Conservation (phyloP, 1,140 invertebrate genomes). For the Cydia splendana region DNA sequence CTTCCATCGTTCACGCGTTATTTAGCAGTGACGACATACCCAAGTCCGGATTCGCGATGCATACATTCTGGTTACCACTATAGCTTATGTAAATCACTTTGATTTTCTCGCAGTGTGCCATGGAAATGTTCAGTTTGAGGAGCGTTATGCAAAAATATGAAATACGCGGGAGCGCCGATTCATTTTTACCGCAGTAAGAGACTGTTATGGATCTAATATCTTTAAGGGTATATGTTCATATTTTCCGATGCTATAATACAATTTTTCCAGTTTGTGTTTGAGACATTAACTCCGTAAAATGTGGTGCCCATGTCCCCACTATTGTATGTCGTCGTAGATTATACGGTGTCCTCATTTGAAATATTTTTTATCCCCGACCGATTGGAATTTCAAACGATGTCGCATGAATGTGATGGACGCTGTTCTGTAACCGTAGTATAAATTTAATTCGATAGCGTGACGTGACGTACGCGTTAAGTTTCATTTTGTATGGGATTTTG, state of each 20-base stretch:
- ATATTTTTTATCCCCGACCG: conserved; percentile 53
- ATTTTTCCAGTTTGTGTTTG: conserved; percentile 22
- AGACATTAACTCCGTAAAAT: conserved; percentile 38
- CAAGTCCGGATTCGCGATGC: conserved; percentile 46
- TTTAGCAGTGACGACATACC: conserved; percentile 60
- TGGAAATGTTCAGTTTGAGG: conserved; percentile 26
- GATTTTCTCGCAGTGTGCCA: conserved; percentile 39
- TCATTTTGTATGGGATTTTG: too few relatives aligned
- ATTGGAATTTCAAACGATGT: conserved; percentile 57
- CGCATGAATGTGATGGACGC: conserved; percentile 54
- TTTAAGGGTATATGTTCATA: conserved; percentile 36
- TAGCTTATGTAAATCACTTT: conserved; percentile 51
- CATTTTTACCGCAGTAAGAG: conserved; percentile 25
- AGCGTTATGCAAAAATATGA: conserved; percentile 32
- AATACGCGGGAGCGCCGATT: conserved; percentile 22
- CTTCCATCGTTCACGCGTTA: conserved; percentile 59
- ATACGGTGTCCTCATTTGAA: conserved; percentile 51
- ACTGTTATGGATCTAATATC: conserved; percentile 22
- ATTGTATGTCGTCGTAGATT: conserved; percentile 33
- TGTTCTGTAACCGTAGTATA: too few relatives aligned
- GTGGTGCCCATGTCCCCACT: conserved; percentile 23
- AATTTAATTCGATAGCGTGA: too few relatives aligned
- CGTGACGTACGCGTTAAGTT: too few relatives aligned
- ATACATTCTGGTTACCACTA: conserved; percentile 51
- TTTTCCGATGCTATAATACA: conserved; percentile 34